Conservation (phyloP, 2,797 vertebrate genomes). For the Coilia nasus region DNA sequence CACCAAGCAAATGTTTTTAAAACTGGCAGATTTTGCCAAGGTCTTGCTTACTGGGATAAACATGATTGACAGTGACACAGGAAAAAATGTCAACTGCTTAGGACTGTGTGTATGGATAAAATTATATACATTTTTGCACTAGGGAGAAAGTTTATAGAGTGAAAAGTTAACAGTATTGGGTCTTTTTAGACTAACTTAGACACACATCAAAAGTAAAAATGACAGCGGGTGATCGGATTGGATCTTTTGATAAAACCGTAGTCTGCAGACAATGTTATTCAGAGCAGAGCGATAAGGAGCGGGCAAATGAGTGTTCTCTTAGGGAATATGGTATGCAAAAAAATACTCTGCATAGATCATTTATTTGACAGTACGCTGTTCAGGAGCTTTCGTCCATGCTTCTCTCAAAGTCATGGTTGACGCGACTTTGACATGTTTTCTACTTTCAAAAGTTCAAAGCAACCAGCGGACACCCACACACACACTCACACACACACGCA, state of each 20-base stretch:
- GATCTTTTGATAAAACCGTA: conserved; percentile 9
- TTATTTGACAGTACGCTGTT: not conserved
- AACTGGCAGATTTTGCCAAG: no score
- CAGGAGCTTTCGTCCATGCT: not conserved
- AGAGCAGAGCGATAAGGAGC: not conserved
- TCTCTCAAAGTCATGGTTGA: not conserved
- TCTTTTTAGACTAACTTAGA: not conserved
- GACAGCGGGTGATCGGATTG: not conserved
- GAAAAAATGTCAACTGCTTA: no score
- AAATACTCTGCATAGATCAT: not conserved
- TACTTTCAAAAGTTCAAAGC: not conserved
- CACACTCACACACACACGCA: not conserved
- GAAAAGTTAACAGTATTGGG: not conserved
- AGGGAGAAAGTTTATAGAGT: not conserved
- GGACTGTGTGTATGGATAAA: no score
- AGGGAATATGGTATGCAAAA: not conserved
- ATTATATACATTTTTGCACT: no score
- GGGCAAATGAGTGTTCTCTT: not conserved
- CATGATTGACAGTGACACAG: no score
- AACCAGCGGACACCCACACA: not conserved
- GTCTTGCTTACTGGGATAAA: no score
- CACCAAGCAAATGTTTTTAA: no score
- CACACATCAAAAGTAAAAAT: not conserved
- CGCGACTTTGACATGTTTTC: not conserved
- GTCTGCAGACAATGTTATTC: not conserved